Percentiles rank a stretch among this genome's conserved stretches.
phyloP scores from a whole-genome alignment of 2,113 vertebrate species.

The Astur gentilis region DNA sequence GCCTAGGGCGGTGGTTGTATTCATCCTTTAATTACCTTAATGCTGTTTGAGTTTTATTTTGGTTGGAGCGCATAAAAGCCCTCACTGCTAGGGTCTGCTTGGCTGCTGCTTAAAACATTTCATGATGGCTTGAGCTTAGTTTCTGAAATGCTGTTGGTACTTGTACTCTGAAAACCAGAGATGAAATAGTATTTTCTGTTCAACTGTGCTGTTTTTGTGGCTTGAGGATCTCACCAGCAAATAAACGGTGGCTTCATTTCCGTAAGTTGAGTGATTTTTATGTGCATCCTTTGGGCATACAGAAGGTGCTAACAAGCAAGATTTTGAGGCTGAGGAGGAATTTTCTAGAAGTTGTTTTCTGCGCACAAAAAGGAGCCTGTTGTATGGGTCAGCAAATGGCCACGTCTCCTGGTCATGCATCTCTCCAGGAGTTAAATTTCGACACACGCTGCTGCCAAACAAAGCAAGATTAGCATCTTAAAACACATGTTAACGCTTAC shows the following conservation, averaged over 20 bases:
- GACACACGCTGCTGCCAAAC: neutral
- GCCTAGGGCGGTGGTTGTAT: neutral
- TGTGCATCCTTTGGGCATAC: neutral
- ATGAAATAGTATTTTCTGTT: neutral
- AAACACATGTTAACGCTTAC: neutral
- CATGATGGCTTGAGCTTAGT: neutral
- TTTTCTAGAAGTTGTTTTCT: neutral
- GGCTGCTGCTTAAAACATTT: slow-evolving; percentile 11
- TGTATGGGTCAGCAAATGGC: neutral
- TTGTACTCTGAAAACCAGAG: neutral
- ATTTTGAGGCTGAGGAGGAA: neutral
- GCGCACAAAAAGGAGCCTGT: neutral
- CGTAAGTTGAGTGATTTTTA: neutral
- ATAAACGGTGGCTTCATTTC: neutral
- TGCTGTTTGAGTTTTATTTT: slow-evolving; percentile 30
- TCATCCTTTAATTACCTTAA: slow-evolving; percentile 20
- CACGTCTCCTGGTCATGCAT: fast-evolving
- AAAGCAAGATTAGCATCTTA: neutral
- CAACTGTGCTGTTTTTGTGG: neutral
- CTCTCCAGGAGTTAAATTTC: neutral
- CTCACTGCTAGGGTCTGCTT: neutral
- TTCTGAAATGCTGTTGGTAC: slow-evolving; percentile 28
- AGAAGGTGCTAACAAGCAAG: neutral
- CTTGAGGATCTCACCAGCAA: neutral
- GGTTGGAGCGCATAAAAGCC: neutral